Evolutionary conservation across 2,888 invertebrate species (phyloP).

Genomic region (Acanthacorydalis orientalis): DNA sequence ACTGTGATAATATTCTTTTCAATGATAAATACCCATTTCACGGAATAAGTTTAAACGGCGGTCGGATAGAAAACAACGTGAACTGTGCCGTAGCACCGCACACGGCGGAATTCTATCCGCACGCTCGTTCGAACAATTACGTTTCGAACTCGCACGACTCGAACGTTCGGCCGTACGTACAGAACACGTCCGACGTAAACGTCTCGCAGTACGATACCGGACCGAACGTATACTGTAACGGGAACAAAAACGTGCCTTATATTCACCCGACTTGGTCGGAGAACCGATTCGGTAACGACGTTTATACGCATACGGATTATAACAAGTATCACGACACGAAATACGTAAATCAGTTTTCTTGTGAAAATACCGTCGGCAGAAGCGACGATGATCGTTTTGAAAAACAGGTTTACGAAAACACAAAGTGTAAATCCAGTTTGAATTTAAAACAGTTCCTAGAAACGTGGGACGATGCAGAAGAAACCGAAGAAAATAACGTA

Average conservation of each 20-base stretch:
- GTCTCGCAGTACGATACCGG: neutral
- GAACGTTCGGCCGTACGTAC: too few relatives aligned
- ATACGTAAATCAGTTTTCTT: neutral
- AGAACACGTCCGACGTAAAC: neutral
- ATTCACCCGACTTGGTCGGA: neutral
- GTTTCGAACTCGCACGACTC: neutral
- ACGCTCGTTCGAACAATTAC: neutral
- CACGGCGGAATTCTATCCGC: neutral
- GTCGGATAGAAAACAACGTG: neutral
- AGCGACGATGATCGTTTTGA: too few relatives aligned
- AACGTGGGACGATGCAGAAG: constrained; percentile 5
- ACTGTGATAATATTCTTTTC: neutral
- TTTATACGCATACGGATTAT: neutral
- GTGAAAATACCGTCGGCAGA: too few relatives aligned
- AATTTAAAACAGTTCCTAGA: constrained; percentile 6
- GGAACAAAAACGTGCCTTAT: neutral
- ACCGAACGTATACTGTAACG: neutral
- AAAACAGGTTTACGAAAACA: neutral
- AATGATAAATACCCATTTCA: constrained; percentile 6
- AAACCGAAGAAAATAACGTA: neutral
- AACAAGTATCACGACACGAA: neutral
- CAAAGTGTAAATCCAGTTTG: neutral
- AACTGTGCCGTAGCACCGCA: neutral
- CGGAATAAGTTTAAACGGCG: neutral
- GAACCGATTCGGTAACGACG: neutral